Evolutionary conservation across 2,888 invertebrate genomes (phyloP), one percentile per base, ranked within the genome.

Genomic region (Zaprionus bogoriensis): DNA sequence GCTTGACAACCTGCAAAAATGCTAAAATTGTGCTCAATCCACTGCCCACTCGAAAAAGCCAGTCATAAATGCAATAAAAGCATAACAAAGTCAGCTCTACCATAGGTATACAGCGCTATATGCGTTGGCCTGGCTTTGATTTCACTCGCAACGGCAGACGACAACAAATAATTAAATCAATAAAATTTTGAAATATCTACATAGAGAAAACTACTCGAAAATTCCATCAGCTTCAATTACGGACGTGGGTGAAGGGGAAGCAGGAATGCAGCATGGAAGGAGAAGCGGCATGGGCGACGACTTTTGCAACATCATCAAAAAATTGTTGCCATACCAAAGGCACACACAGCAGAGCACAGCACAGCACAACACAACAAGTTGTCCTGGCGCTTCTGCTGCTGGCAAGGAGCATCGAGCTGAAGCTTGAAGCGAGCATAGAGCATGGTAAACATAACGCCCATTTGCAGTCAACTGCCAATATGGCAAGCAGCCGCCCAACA

Each of bases 401-500:
- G 46, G 58, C 51, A 57, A 71, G 65, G 60, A 64, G 54, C 70
- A n/a, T n/a, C 52, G 63, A 44, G 22, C 41, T 14, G 51, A n/a
- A n/a, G n/a, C n/a, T n/a, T n/a, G n/a, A n/a, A n/a, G n/a, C n/a
- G n/a, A n/a, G n/a, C n/a, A n/a, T n/a, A n/a, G n/a, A 41, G 73
- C 70, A 70, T 42, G 67, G 69, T 75, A 78, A 61, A 78, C 79
- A 85, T 76, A 75, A 86, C 82, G 87, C 82, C 82, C 87, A 80
- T 82, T 82, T 80, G 84, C 74, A 82, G 82, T 82, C 78, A 84
- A 65, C 84, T 86, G 82, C 76, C 82, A 82, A 86, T 82, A 86
- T 82, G 80, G 66, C 69, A 84, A 67, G 82, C 75, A 64, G 54
- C 22, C 59, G 62, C 66, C 74, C 75, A 69, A 64, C 61, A 74